Conservation (phyloP, 2,113 vertebrate species). For the Meles meles region DNA sequence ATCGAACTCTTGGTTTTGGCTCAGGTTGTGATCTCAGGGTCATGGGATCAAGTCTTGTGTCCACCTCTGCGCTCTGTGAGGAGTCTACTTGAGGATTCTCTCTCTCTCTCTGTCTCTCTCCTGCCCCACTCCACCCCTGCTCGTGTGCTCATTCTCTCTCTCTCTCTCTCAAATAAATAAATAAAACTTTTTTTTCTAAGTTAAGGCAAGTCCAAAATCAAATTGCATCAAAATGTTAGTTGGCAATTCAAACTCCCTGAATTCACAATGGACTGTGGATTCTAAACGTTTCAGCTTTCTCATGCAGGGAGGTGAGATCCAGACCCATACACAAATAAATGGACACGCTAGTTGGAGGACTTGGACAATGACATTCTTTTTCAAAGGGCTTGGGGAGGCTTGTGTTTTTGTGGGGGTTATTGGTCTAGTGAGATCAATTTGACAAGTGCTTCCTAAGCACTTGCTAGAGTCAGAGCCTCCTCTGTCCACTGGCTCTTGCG, state of each 20-base stretch:
- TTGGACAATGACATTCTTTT: background rate
- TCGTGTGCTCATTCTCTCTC: background rate
- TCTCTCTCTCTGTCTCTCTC: background rate
- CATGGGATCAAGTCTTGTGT: background rate
- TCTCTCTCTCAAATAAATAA: background rate
- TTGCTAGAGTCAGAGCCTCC: background rate
- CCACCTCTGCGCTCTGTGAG: background rate
- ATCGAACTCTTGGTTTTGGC: background rate
- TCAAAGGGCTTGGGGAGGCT: background rate
- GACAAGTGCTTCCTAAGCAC: background rate
- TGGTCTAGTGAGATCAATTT: background rate
- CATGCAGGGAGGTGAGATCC: background rate
- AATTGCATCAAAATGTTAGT: background rate
- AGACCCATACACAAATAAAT: background rate
- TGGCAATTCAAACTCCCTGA: background rate
- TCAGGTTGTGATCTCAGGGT: background rate
- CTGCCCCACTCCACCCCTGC: no score
- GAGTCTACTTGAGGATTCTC: background rate
- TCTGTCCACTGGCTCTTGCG: background rate
- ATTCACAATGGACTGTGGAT: background rate
- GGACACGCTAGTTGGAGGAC: accelerated
- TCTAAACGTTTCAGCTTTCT: background rate
- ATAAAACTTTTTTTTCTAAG: background rate
- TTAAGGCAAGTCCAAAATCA: background rate
- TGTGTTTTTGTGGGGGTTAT: background rate